Conservation (phyloP, 2,888 invertebrate genomes). For the Aporophyla nigra region DNA sequence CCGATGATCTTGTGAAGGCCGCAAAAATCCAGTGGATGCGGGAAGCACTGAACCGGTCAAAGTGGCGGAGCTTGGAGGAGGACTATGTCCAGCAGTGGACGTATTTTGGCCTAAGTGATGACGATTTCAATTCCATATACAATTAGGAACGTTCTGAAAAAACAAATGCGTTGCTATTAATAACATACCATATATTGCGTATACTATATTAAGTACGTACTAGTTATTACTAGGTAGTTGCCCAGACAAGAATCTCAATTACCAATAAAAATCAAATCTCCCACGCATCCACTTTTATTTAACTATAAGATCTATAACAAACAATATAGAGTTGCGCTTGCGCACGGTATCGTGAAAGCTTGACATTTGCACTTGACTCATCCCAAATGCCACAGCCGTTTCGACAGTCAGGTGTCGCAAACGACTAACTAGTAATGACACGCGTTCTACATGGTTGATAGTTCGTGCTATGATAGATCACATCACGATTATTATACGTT, state of each 20-base stretch:
- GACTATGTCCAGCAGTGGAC: too few species aligned
- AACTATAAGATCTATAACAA: slow-evolving; percentile 52
- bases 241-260: slow-evolving; percentile 29
- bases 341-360: slow-evolving; percentile 70
- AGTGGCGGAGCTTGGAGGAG: too few species aligned
- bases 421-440: slow-evolving; percentile 55
- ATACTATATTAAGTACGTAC: background rate
- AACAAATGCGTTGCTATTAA: background rate
- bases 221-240: too few species aligned
- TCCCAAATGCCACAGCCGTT: slow-evolving; percentile 78
- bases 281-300: slow-evolving; percentile 18
- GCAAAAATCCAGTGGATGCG: too few species aligned
- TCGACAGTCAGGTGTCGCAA: slow-evolving; percentile 71
- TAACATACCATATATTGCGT: background rate
- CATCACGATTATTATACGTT: slow-evolving; percentile 31
- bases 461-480: slow-evolving; percentile 42
- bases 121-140: background rate
- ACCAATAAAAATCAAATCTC: background rate
- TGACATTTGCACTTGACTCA: slow-evolving; percentile 77
- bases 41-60: too few species aligned
- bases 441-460: slow-evolving; percentile 46
- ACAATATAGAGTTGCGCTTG: slow-evolving; percentile 42
- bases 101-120: too few species aligned
- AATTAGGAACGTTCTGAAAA: background rate
- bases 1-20: too few species aligned